Percentiles rank a stretch among this genome's conserved stretches.
phyloP scores from a whole-genome alignment of 2,113 vertebrate species.

The Saimiri boliviensis region DNA sequence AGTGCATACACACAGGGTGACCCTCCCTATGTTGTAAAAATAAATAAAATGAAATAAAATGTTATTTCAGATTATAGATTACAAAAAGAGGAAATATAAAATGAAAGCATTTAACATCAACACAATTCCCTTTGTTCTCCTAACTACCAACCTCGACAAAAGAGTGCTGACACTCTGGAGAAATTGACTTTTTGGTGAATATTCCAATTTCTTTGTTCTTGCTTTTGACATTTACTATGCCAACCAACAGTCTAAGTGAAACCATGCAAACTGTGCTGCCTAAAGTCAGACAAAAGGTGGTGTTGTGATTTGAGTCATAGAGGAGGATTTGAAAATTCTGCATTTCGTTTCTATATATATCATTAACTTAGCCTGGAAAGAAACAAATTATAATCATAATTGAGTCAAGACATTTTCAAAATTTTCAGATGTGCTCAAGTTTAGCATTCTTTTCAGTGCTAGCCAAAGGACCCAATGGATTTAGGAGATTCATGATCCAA shows the following conservation, averaged over 20 bases:
- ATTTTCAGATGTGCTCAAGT: conserved; percentile 39
- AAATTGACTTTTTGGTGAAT: neutral
- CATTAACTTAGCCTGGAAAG: conserved; percentile 41
- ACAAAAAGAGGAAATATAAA: neutral
- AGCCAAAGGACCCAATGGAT: neutral
- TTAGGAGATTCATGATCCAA: neutral
- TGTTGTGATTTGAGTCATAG: neutral
- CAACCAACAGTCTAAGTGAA: neutral
- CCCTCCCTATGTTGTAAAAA: neutral
- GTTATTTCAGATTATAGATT: neutral
- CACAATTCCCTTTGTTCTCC: conserved; percentile 9
- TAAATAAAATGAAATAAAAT: neutral
- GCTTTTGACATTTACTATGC: neutral
- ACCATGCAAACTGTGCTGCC: neutral
- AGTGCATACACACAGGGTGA: neutral
- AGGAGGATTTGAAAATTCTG: neutral
- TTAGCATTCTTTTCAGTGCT: neutral
- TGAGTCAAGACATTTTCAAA: conserved; percentile 61
- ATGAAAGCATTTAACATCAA: neutral
- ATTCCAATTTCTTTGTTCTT: conserved; percentile 23
- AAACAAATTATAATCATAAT: conserved; percentile 53
- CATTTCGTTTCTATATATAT: conserved; percentile 14
- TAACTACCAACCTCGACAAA: neutral
- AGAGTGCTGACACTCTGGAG: neutral
- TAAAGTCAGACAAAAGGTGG: neutral